Evolutionary conservation across 2,113 vertebrate genomes (phyloP).

Genomic region (Ammospiza nelsoni): DNA sequence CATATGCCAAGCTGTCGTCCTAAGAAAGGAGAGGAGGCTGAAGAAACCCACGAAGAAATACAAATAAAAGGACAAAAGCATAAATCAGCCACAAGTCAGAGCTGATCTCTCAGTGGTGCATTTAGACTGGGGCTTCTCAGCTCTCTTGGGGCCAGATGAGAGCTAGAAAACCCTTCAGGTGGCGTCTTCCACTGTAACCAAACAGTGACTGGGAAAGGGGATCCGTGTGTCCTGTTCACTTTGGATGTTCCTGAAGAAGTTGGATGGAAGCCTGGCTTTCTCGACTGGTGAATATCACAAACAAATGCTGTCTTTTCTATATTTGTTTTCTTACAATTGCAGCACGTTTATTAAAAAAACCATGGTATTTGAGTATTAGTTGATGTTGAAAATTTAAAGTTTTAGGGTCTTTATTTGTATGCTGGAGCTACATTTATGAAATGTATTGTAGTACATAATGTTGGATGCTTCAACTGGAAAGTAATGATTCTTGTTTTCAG

Average conservation of each 20-base stretch:
- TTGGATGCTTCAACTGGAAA: not conserved
- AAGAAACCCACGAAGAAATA: not conserved
- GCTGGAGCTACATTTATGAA: not conserved
- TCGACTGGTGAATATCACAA: constrained; percentile 53
- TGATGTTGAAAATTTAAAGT: not conserved
- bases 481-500: not conserved
- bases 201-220: not conserved
- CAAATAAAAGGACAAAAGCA: not conserved
- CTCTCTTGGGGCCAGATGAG: not conserved
- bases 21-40: not conserved
- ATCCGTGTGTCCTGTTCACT: not conserved
- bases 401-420: not conserved
- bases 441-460: not conserved
- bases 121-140: not conserved
- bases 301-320: not conserved
- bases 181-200: not conserved
- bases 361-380: not conserved
- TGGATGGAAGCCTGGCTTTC: constrained; percentile 63
- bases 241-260: not conserved
- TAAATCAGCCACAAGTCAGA: not conserved
- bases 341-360: not conserved
- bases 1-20: not conserved
- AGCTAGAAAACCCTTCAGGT: not conserved
- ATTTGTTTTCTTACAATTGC: not conserved
- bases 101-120: not conserved